Evolutionary conservation across 2,888 invertebrate species (phyloP).

Genomic region (Pyrrhopygopsis socrates): DNA sequence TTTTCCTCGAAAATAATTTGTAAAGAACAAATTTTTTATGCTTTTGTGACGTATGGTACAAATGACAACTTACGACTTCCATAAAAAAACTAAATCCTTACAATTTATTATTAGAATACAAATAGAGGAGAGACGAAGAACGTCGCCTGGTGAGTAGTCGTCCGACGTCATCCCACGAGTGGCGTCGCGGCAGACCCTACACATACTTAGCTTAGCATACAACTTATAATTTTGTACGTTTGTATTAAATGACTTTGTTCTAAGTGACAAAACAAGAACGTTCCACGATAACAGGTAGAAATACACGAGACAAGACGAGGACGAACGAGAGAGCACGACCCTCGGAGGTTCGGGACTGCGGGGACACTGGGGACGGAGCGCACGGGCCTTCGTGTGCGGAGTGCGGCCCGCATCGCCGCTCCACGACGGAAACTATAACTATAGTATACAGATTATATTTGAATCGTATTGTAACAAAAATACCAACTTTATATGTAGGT

Average conservation of each 20-base stretch:
- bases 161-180: neutral
- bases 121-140: conserved; percentile 48
- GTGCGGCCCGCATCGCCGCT: neutral
- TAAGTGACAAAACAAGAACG: conserved; percentile 15
- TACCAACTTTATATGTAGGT: too few relatives aligned
- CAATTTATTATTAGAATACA: conserved; percentile 70
- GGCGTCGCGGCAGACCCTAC: neutral
- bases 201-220: conserved; percentile 74
- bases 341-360: conserved; percentile 33
- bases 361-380: conserved; percentile 71
- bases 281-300: neutral
- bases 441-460: too few relatives aligned
- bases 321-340: conserved; percentile 65
- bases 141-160: neutral
- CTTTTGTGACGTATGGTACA: conserved; percentile 93
- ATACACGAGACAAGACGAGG: conserved; percentile 3
- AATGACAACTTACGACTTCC: conserved; percentile 93
- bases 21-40: conserved; percentile 93
- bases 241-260: conserved; percentile 50
- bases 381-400: conserved; percentile 69
- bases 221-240: conserved; percentile 87
- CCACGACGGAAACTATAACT: too few relatives aligned
- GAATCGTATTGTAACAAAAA: too few relatives aligned
- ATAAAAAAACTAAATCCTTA: conserved; percentile 94
- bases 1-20: conserved; percentile 94